Evolutionary conservation across 2,888 invertebrate species (phyloP).

Genomic region (Timema cristinae): DNA sequence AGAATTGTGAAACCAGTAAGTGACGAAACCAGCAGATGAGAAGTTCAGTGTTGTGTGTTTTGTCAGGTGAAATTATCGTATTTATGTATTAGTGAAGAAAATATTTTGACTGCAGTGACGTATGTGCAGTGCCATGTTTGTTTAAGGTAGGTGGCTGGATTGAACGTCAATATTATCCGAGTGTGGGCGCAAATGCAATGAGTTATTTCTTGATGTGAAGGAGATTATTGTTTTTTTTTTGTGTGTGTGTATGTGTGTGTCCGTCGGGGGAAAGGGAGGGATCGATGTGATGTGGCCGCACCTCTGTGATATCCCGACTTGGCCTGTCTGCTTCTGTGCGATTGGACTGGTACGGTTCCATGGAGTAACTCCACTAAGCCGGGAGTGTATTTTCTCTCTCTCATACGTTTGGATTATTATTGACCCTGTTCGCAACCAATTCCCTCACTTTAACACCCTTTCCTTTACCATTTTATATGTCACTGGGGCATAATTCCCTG

Average conservation of each 20-base stretch:
- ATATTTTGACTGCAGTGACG: slow-evolving; percentile 11
- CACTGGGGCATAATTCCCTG: too few species aligned
- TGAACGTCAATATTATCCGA: background rate
- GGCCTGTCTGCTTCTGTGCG: slow-evolving; percentile 11
- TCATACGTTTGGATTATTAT: too few species aligned
- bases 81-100: slow-evolving; percentile 22
- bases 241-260: slow-evolving; percentile 4
- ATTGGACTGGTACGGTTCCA: too few species aligned
- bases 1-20: slow-evolving; percentile 22
- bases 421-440: too few species aligned
- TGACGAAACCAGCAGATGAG: slow-evolving; percentile 22
- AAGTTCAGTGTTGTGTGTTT: slow-evolving; percentile 20
- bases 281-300: slow-evolving; percentile 12
- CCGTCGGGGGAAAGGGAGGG: background rate
- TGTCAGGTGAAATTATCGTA: slow-evolving; percentile 19
- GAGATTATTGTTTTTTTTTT: background rate
- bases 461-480: too few species aligned
- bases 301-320: background rate
- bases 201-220: slow-evolving; percentile 20
- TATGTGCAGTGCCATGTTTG: slow-evolving; percentile 11
- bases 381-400: too few species aligned
- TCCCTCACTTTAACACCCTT: too few species aligned
- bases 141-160: background rate
- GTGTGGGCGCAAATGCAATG: slow-evolving; percentile 2
- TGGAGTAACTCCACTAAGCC: too few species aligned